Evolutionary conservation across 2,888 invertebrate species (phyloP).

Genomic region (Metalampra italica): DNA sequence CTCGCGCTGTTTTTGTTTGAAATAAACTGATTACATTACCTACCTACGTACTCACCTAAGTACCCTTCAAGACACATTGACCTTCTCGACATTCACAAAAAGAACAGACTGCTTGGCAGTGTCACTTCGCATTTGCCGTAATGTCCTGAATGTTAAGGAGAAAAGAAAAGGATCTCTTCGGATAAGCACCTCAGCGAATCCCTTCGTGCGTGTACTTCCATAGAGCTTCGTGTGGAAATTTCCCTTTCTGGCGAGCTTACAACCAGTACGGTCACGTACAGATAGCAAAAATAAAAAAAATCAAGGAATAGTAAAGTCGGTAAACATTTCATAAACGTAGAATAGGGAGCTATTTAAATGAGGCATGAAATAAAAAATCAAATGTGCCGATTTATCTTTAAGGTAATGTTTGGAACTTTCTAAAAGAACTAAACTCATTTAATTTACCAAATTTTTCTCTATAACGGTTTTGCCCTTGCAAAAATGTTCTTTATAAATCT

Average conservation of each 20-base stretch:
- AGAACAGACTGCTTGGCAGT: conserved; percentile 1
- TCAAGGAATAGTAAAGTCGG: not conserved
- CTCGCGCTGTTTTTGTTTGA: not conserved
- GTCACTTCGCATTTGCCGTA: conserved; percentile 21
- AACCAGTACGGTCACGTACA: not conserved
- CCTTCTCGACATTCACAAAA: conserved; percentile 7
- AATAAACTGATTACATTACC: too few species aligned
- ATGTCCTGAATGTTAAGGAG: conserved; percentile 37
- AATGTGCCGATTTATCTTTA: too few species aligned
- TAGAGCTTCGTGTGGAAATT: conserved; percentile 39
- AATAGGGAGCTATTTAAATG: too few species aligned
- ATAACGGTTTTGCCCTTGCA: too few species aligned
- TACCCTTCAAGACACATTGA: not conserved
- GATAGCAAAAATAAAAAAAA: not conserved
- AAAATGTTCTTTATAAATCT: too few species aligned
- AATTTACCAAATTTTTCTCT: too few species aligned
- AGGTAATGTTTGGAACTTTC: too few species aligned
- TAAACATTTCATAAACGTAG: too few species aligned
- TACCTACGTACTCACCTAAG: not conserved
- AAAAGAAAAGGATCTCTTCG: conserved; percentile 38
- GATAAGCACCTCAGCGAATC: conserved; percentile 41
- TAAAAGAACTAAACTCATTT: too few species aligned
- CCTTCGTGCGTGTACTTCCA: conserved; percentile 45
- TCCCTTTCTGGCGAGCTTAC: conserved; percentile 26
- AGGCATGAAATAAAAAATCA: too few species aligned